Base-by-base conservation (phyloP, 2,113 vertebrate species). In the Abramis brama region DNA sequence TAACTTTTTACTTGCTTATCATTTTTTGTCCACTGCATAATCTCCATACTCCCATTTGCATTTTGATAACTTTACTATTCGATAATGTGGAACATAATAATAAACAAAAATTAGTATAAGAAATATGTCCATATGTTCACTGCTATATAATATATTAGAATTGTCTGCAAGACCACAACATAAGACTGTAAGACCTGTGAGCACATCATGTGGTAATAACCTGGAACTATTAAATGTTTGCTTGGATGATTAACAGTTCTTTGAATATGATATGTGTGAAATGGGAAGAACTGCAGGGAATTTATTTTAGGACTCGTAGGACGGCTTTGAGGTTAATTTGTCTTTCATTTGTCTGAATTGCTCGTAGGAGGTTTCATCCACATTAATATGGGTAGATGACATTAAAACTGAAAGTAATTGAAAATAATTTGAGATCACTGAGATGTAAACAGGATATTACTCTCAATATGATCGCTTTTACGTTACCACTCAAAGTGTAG, bases 201-300 rank as follows among this genome's bases (percentile, higher is more conserved):
- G 36, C 27, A 23, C 36, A 43, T 27, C n/a, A 83, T 59, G 10
- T 50, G 11, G 30, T 68, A 91, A 94, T 90, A 90, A 93, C 92
- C 91, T 91, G 76, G 84, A 68, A 91, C 91, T 83, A 91, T 92
- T 93, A 93, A 90, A 90, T 88, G 92, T 94, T 92, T 93, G 89
- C 88, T 90, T 79, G 92, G 77, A 91, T 82, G 60, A 92, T 91
- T 93, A 93, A 93, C 92, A 88, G 90, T 27, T 66, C 85, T 87
- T 84, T 90, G 84, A 89, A 78, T 50, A 86, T 91, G 79, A 88
- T 88, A 89, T 91, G 50, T 5, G 66, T 25, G 45, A 59, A 92
- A 88, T n/a, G 84, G 82, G 45, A 92, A 79, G 80, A 91, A 21
- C 89, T 91, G 90, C 83, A 82, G 90, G 88, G 75, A 88, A 91